Evolutionary conservation across 35 echinoderm and acorn worm genomes (phyloP).

Genomic region (Ptychodera flava): DNA sequence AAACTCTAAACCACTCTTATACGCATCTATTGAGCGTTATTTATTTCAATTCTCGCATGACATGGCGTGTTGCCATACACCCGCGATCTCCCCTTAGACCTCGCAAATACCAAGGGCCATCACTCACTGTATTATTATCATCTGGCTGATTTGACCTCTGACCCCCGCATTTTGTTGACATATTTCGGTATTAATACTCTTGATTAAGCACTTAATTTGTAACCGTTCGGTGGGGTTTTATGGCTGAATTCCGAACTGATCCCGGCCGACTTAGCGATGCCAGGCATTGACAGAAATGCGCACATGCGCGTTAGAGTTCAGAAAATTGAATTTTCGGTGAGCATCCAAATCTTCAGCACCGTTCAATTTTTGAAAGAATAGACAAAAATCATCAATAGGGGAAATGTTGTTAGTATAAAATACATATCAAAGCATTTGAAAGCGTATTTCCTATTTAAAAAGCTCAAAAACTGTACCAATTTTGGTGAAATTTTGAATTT

Average conservation of each 20-base stretch:
- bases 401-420: no score
- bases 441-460: no score
- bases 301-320: no score
- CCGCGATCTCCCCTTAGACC: not conserved
- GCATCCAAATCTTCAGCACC: no score
- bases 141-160: not conserved
- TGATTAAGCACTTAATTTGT: constrained; percentile 2
- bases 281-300: no score
- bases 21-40: not conserved
- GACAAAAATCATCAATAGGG: no score
- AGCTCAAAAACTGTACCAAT: no score
- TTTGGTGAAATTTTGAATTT: no score
- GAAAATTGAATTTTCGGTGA: no score
- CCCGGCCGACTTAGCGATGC: no score
- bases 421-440: no score
- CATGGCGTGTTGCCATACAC: not conserved
- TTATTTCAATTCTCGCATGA: not conserved
- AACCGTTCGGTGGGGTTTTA: not conserved
- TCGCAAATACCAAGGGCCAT: not conserved
- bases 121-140: not conserved
- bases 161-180: not conserved
- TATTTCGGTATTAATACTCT: not conserved
- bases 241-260: not conserved
- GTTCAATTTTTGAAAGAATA: no score
- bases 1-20: not conserved